A percentile compares a stretch with the other conserved stretches of the same genome.
Conservation (phyloP, 2,797 vertebrate genomes). For the Diplodus puntazzo region DNA sequence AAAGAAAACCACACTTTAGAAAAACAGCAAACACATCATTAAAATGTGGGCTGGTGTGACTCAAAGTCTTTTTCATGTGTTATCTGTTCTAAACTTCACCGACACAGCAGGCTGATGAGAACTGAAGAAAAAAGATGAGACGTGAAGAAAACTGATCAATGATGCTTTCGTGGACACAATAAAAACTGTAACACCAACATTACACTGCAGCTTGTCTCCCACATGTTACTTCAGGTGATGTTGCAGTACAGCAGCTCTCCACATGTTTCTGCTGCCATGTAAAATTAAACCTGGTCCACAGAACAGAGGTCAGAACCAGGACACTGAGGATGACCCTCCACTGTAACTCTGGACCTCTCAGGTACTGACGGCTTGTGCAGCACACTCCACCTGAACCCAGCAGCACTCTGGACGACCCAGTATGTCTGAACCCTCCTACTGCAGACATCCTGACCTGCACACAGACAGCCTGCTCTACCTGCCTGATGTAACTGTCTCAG, state of each 20-base stretch:
- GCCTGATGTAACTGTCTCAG: neutral
- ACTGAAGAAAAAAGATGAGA: neutral
- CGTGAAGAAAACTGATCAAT: neutral
- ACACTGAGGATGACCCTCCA: too few species aligned
- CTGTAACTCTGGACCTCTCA: too few species aligned
- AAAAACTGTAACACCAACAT: neutral
- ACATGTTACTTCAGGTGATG: too few species aligned
- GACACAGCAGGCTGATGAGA: neutral
- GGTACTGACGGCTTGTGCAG: too few species aligned
- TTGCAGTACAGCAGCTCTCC: too few species aligned
- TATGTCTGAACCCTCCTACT: too few species aligned
- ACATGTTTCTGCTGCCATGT: too few species aligned
- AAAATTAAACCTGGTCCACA: too few species aligned
- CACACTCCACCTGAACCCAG: too few species aligned
- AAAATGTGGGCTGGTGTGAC: neutral
- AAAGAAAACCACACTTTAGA: neutral
- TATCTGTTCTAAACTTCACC: neutral
- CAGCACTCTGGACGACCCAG: too few species aligned
- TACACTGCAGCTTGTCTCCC: neutral
- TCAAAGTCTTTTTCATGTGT: neutral
- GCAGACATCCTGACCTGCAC: constrained; percentile 9
- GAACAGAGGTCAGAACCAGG: too few species aligned
- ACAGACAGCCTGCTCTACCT: neutral
- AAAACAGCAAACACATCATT: neutral
- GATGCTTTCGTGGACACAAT: too few species aligned